phyloP scores from a whole-genome alignment of 2,888 invertebrate genomes.

The Hypena proboscidalis region DNA sequence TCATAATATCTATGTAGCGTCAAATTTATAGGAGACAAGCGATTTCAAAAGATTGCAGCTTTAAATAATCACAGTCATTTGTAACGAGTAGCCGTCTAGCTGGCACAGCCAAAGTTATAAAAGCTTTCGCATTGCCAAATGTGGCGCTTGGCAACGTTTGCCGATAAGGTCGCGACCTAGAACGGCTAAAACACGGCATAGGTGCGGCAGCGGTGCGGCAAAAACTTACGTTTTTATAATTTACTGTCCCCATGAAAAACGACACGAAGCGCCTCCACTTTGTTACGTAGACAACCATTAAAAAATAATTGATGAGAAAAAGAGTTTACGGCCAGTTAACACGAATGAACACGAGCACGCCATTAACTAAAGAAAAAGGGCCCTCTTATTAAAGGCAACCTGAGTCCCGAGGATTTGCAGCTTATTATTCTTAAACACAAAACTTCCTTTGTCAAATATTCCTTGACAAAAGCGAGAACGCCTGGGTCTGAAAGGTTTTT shows the following conservation, averaged over 20 bases:
- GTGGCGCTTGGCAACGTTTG: conserved; percentile 35
- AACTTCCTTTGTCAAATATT: conserved; percentile 27
- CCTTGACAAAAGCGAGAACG: conserved; percentile 15
- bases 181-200: conserved; percentile 39
- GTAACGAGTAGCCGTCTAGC: conserved; percentile 17
- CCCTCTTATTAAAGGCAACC: conserved; percentile 36
- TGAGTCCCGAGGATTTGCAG: conserved; percentile 27
- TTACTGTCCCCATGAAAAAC: conserved; percentile 23
- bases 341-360: conserved; percentile 22
- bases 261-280: conserved; percentile 18
- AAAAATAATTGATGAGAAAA: conserved; percentile 35
- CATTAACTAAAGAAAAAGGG: conserved; percentile 31
- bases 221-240: conserved; percentile 28
- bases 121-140: conserved; percentile 37
- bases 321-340: conserved; percentile 18
- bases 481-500: conserved; percentile 19
- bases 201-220: conserved; percentile 43
- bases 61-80: conserved; percentile 14
- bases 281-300: conserved; percentile 26
- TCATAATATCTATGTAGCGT: conserved; percentile 7
- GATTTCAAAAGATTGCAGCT: conserved; percentile 4
- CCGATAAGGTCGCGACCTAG: conserved; percentile 43
- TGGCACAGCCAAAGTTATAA: conserved; percentile 33
- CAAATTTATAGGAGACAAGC: conserved; percentile 12
- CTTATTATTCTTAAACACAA: conserved; percentile 31